Evolutionary conservation across 2,888 invertebrate species (phyloP), one percentile per base, ranked within the genome.

Genomic region (Caenorhabditis parvicauda): DNA sequence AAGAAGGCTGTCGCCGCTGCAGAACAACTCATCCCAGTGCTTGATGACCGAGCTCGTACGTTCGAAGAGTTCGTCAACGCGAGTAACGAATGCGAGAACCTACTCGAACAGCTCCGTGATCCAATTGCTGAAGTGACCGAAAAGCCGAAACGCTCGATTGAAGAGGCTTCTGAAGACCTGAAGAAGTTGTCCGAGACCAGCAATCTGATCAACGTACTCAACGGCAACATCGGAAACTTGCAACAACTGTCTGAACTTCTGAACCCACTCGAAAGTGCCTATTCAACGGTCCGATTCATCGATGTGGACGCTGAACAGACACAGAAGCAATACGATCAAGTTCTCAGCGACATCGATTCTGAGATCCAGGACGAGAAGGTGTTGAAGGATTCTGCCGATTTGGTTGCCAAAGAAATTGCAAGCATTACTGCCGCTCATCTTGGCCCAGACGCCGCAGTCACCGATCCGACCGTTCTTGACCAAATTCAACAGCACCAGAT

Each of bases 281-380:
- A 72, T 49, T 60, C 67, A n/a, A 71, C 74, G 38, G 70, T 72
- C 32, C 68, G 73, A 38, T 74, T 74, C 61, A 51, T 66, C 45
- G 71, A 74, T 37, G 67, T 68, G 9, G 73, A 74, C 35, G 48
- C 62, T 32, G 69, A 74, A 42, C 65, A 74, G 39, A 57, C 58
- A 35, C 58, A 62, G 27, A 54, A 63, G 25, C 66, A 70, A 22
- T 70, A 62, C 54, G 71, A 68, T 37, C 68, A 72, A 42, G 56
- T 62, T 14, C 57, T 67, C 29, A 54, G 50, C 42, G 66, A 63
- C 22, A 27, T 70, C 35, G 50, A 42, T 32, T 41, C 48, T 28
- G 69, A 69, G 35, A 51, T 67, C 39, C 59, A 64, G 24, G 66
- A 67, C 45, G 66, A 69, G 38, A 53, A 64, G 43, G 56, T 67